These are phyloP conservation scores for Todiramphus chloris DNA, from an alignment of 2,113 vertebrate species.

Conservation along the genomic window DNA sequence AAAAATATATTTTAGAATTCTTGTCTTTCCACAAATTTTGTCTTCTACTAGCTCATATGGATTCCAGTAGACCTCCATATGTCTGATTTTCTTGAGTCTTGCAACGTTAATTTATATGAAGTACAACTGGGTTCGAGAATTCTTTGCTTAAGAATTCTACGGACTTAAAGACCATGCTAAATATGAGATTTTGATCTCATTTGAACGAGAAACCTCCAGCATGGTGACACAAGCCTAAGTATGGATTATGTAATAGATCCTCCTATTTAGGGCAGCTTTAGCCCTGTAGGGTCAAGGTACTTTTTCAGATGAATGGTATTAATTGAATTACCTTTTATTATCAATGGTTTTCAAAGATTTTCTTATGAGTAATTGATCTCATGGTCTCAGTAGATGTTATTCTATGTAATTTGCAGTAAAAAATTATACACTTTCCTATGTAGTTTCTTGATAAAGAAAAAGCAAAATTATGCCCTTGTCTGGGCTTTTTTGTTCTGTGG, in stretches of 20 bases:
- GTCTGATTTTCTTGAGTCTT: background rate
- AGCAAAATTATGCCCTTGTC: background rate
- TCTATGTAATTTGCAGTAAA: background rate
- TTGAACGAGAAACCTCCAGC: slow-evolving; percentile 7
- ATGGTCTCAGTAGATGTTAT: background rate
- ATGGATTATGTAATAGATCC: slow-evolving; percentile 43
- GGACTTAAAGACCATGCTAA: background rate
- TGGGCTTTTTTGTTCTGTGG: background rate
- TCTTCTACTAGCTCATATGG: background rate
- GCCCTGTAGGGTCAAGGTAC: background rate
- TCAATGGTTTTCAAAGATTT: background rate
- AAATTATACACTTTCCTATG: background rate
- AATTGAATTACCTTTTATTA: background rate
- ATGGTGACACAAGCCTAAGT: background rate
- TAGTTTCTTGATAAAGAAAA: background rate
- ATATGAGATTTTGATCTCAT: slow-evolving; percentile 18
- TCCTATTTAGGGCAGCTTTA: slow-evolving; percentile 26
- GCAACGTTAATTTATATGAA: background rate
- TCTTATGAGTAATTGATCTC: background rate
- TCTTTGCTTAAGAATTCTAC: background rate
- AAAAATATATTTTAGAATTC: background rate
- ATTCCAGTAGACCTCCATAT: background rate
- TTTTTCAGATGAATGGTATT: background rate
- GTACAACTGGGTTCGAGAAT: background rate
- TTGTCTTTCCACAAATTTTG: background rate